Percentiles rank a stretch among this genome's conserved stretches.
These are phyloP conservation scores for Coelopa pilipes DNA, from an alignment of 2,888 invertebrate genomes.

Conservation along the genomic window DNA sequence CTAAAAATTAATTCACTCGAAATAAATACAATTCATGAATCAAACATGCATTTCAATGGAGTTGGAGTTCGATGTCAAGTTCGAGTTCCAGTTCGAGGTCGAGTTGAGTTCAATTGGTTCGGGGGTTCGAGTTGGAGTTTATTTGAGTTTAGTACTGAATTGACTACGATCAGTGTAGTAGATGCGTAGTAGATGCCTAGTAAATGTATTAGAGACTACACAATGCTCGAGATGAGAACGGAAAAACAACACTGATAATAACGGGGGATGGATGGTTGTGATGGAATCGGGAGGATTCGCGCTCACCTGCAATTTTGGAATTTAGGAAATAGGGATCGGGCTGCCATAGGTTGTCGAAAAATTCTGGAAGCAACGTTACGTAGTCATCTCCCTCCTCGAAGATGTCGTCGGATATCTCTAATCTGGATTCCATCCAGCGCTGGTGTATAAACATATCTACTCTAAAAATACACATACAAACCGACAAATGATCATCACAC, in stretches of 20 bases:
- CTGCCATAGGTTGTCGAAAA: conserved; percentile 88
- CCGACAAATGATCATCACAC: not conserved
- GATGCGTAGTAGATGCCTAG: not conserved
- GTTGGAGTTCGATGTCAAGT: not conserved
- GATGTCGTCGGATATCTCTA: conserved; percentile 80
- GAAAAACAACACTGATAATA: not conserved
- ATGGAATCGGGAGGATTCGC: not conserved
- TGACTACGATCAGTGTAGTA: not conserved
- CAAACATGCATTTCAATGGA: conserved; percentile 29
- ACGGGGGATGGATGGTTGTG: not conserved
- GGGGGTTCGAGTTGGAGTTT: too few species aligned
- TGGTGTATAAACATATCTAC: conserved; percentile 88
- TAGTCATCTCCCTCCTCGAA: conserved; percentile 85
- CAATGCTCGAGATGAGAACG: not conserved
- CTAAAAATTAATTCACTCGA: too few species aligned
- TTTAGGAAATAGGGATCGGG: conserved; percentile 87
- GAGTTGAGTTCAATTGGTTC: too few species aligned
- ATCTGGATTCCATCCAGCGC: conserved; percentile 82
- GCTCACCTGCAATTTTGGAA: conserved; percentile 83
- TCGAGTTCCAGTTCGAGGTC: too few species aligned
- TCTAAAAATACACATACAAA: conserved; percentile 66
- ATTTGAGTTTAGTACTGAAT: not conserved
- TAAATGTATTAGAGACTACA: not conserved
- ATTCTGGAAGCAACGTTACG: conserved; percentile 81
- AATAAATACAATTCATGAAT: conserved; percentile 8